Conservation (phyloP, 2,113 vertebrate species). For the Crotalus tigris region DNA sequence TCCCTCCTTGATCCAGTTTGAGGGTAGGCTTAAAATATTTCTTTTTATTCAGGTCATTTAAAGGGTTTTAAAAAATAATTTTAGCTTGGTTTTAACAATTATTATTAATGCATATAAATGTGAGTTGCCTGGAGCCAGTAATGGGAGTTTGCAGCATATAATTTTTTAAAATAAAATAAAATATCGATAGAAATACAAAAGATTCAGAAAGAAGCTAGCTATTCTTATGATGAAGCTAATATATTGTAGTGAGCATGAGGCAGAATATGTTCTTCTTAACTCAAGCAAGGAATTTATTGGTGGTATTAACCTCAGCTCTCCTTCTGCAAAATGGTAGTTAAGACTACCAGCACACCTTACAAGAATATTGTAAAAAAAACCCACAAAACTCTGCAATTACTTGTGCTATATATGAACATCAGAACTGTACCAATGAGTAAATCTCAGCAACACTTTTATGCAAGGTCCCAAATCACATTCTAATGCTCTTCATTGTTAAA, state of each 20-base stretch:
- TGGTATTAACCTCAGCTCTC: neutral
- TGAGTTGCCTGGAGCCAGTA: neutral
- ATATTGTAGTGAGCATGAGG: neutral
- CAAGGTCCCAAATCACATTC: neutral
- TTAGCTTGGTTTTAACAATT: neutral
- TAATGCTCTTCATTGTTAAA: neutral
- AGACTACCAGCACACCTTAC: neutral
- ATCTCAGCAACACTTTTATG: neutral
- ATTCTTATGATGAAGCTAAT: neutral
- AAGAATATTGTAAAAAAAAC: neutral
- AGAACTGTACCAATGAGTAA: neutral
- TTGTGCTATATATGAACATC: neutral
- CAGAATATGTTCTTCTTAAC: neutral
- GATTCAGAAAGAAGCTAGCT: neutral
- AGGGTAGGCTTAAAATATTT: neutral
- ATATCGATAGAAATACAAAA: conserved; percentile 48
- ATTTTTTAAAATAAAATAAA: neutral
- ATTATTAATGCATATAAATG: neutral
- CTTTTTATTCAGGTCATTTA: neutral
- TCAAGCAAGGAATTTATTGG: neutral
- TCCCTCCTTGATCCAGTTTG: neutral
- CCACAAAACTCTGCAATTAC: neutral
- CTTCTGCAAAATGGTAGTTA: neutral
- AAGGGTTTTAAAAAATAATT: neutral
- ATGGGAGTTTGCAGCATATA: neutral